Evolutionary conservation across 2,113 vertebrate genomes (phyloP), one percentile per base, ranked within the genome.

Genomic region (Rhodinocichla rosea): DNA sequence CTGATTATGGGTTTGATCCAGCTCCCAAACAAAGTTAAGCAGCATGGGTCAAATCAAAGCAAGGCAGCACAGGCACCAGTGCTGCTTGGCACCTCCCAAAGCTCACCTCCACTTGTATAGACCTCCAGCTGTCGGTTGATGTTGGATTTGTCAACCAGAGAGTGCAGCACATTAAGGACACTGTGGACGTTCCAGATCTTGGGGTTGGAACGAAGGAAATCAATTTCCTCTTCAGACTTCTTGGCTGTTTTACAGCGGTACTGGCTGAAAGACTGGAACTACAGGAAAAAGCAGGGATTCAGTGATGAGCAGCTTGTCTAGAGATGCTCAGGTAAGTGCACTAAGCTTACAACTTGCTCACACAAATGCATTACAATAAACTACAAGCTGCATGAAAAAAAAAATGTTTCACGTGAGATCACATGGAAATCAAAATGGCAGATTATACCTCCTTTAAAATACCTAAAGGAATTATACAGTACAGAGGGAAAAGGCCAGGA

Each of bases 171-270:
- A 12, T 99, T 99, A 56, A 99, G 98, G 76, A 99, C 99, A 3
- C 99, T 99, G 98, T 99, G 99, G 69, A 99, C 99, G 0, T 99
- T 99, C 99, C 99, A 99, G 98, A 99, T 99, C 96, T 99, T 99
- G 40, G 99, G 99, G 87, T 99, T 99, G 96, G 98, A 99, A 88
- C 99, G 99, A 87, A 99, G 98, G 94, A 99, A 99, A 92, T 99
- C 99, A 0, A 99, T 99, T 97, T 99, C 99, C 89, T 99, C 99
- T 42, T 99, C 99, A 0, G 99, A 98, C 89, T 99, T 99, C 95
- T 99, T 99, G 96, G 99, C 99, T 1, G 99, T 99, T 93, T 99
- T 99, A 67, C 99, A 99, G 94, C 99, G 99, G 94, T 99, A 99
- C 98, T 99, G 99, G 94, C 99, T 99, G 89, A 99, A 99, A 1